Evolutionary conservation across 2,113 vertebrate species (phyloP).

Genomic region (Centropus bengalensis): DNA sequence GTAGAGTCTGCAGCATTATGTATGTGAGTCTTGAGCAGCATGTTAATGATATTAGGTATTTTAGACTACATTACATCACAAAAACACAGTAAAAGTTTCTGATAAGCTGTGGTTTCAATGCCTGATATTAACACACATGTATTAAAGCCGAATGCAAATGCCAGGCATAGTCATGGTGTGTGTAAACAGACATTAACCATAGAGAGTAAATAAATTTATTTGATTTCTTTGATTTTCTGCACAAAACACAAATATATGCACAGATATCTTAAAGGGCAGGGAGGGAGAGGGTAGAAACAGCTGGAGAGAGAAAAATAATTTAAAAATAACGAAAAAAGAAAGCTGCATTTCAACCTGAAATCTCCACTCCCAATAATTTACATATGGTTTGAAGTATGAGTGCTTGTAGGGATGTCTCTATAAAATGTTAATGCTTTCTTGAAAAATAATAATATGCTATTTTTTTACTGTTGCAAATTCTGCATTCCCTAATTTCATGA

Average conservation of each 20-base stretch:
- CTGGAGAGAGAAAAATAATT: background rate
- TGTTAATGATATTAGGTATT: constrained; percentile 16
- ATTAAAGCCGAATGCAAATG: background rate
- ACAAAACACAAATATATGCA: background rate
- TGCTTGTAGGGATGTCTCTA: background rate
- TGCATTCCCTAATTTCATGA: background rate
- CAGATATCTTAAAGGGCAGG: background rate
- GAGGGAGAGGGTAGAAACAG: too few species aligned
- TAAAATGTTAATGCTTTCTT: background rate
- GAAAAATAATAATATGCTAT: background rate
- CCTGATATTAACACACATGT: background rate
- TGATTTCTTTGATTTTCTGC: background rate
- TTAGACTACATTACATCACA: background rate
- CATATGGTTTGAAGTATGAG: background rate
- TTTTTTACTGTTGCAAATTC: background rate
- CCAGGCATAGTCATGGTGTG: background rate
- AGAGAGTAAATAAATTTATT: background rate
- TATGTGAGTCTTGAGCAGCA: background rate
- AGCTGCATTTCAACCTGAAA: background rate
- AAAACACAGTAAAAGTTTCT: background rate
- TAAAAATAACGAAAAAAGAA: background rate
- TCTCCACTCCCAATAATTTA: background rate
- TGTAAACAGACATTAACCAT: background rate
- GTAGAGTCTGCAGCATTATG: constrained; percentile 5
- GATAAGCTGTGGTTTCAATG: background rate